Conservation (phyloP, 1,140 invertebrate species). For the Proctacanthus coquilletti region DNA sequence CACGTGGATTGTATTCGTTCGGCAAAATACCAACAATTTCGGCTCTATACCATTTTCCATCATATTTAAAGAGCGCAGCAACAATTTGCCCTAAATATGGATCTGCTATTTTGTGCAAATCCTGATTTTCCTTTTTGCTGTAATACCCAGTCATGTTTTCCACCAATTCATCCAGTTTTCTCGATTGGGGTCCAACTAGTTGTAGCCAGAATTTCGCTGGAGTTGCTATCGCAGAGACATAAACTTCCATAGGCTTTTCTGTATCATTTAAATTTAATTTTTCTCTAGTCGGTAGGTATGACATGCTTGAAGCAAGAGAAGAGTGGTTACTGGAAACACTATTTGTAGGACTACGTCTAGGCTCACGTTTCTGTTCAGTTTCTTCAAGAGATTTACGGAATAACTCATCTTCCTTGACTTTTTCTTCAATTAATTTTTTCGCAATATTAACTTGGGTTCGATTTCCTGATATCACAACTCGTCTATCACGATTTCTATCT, state of each 20-base stretch:
- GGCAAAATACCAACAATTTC: constrained; percentile 40
- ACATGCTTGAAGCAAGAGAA: constrained; percentile 16
- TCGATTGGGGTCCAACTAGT: constrained; percentile 48
- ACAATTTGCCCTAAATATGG: constrained; percentile 57
- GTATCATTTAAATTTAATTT: constrained; percentile 23
- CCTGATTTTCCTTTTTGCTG: constrained; percentile 39
- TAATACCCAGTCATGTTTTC: constrained; percentile 68
- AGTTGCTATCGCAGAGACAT: constrained; percentile 62
- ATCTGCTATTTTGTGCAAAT: constrained; percentile 38
- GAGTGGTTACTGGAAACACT: constrained; percentile 20
- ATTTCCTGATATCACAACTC: constrained; percentile 40
- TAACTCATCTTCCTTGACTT: constrained; percentile 38
- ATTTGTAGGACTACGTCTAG: constrained; percentile 30
- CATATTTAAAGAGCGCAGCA: constrained; percentile 56
- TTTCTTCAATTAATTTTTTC: constrained; percentile 39
- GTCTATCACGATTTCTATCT: constrained; percentile 14
- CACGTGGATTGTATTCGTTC: constrained; percentile 38
- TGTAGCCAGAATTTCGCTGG: constrained; percentile 74
- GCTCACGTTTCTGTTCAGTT: constrained; percentile 32
- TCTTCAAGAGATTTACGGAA: constrained; percentile 31
- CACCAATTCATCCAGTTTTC: constrained; percentile 55
- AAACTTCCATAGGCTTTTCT: constrained; percentile 55
- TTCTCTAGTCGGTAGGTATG: constrained; percentile 18
- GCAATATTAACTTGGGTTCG: constrained; percentile 42
- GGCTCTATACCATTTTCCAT: constrained; percentile 51